Evolutionary conservation across 2,113 vertebrate species (phyloP), one percentile per base, ranked within the genome.

Genomic region (Aegotheles bennettii): DNA sequence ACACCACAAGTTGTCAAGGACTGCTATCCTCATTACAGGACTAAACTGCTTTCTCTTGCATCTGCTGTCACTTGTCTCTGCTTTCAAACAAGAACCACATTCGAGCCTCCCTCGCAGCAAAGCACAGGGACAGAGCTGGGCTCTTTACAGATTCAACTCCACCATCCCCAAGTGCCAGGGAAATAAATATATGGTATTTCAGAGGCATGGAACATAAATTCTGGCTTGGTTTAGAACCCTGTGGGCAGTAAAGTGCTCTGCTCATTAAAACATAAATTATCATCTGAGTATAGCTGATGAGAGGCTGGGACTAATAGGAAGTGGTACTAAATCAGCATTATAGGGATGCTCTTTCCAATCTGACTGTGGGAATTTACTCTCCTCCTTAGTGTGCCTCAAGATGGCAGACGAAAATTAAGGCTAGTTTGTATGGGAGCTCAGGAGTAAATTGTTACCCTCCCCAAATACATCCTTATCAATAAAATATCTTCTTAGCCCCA

Each of bases 261-360:
- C 68, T 51, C 35, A 93, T 95, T 88, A 96, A 95, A 93, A 97
- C 77, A 61, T 96, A 92, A 97, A 95, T 96, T 92, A 84, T 67
- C 91, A 63, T 65, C 50, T 45, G 68, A 77, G 31, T 25, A 60
- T 14, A 68, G 78, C 15, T 89, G 95, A 82, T 69, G 90, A 96
- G 74, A 87, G 63, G 45, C 93, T 89, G 77, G 73, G 54, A 91
- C 94, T 94, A 74, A 88, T 24, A 89, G 92, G 80, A 76, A 93
- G 64, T 82, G 15, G 70, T 65, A 51, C 84, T 94, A 93, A 95
- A 94, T 87, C 93, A 92, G 76, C 87, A 88, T 86, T 76, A 57
- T 70, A 54, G 75, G 31, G 67, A 91, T 51, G 57, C 33, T 75
- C 83, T 85, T 95, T 74, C 51, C 65, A 74, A 11, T 6, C 75